A percentile compares a stretch with the other conserved stretches of the same genome.
Conservation (phyloP, 2,888 invertebrate species). For the Lagria hirta region DNA sequence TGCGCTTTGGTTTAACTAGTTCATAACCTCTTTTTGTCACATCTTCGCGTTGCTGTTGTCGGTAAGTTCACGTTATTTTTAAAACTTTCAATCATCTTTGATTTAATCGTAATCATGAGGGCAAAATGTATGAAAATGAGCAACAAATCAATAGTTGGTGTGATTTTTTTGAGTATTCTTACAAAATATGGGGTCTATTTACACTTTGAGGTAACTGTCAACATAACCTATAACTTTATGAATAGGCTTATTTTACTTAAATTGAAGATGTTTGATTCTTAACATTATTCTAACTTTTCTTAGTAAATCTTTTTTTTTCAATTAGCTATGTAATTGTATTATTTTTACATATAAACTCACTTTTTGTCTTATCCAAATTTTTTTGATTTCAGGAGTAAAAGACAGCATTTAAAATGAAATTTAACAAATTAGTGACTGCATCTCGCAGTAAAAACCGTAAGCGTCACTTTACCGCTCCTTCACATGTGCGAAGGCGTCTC, state of each 20-base stretch:
- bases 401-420: constrained; percentile 74
- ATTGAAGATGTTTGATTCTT: too few relatives aligned
- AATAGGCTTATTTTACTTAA: constrained; percentile 2
- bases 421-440: constrained; percentile 90
- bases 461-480: constrained; percentile 98
- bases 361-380: background rate
- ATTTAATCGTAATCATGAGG: too few relatives aligned
- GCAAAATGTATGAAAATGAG: too few relatives aligned
- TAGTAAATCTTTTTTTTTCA: too few relatives aligned
- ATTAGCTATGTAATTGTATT: background rate
- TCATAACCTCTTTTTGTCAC: too few relatives aligned
- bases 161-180: too few relatives aligned
- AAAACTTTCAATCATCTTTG: constrained; percentile 34
- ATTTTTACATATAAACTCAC: constrained; percentile 28
- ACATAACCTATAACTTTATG: background rate
- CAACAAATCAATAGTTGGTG: too few relatives aligned
- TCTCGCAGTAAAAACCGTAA: constrained; percentile 98
- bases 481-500: constrained; percentile 91
- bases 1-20: too few relatives aligned
- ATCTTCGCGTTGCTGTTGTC: constrained; percentile 45
- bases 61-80: constrained; percentile 35
- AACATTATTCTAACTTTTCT: too few relatives aligned
- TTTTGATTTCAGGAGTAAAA: constrained; percentile 24
- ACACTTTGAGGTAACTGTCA: too few relatives aligned
- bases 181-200: too few relatives aligned